These are phyloP conservation scores for Heliconius hermathena DNA, from an alignment of 1,140 invertebrate genomes.

Conservation along the genomic window DNA sequence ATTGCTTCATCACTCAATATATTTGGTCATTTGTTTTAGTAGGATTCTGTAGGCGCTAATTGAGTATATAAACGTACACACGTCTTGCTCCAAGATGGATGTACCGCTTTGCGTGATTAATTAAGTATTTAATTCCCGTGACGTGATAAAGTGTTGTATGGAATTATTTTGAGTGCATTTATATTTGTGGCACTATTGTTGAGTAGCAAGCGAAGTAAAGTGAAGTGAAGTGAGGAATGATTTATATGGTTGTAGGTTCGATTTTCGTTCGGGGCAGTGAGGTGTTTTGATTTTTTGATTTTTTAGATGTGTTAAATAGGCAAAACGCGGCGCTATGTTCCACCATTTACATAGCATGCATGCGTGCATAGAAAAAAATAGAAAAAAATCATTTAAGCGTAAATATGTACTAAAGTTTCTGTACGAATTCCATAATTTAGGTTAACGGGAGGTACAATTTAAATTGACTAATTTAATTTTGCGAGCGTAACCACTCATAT, in stretches of 20 bases:
- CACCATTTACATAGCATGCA: no score
- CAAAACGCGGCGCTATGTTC: no score
- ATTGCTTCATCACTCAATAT: constrained; percentile 10
- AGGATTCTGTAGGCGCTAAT: constrained; percentile 36
- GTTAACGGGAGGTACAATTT: no score
- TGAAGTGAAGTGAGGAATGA: no score
- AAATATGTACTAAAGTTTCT: no score
- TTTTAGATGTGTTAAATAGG: no score
- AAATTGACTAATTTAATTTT: no score
- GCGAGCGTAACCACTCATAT: no score
- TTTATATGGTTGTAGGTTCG: not conserved
- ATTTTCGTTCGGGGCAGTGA: not conserved
- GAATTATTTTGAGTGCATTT: not conserved
- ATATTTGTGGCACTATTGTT: not conserved
- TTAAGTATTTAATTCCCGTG: constrained; percentile 23
- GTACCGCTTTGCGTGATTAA: constrained; percentile 29
- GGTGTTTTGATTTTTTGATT: no score
- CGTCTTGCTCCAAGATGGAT: constrained; percentile 27
- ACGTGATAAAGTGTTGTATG: not conserved
- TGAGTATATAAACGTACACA: constrained; percentile 32
- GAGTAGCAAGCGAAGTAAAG: not conserved
- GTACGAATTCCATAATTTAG: no score
- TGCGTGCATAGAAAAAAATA: no score
- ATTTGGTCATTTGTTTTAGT: constrained; percentile 8
- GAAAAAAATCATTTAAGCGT: no score